These are phyloP conservation scores for Drosophila parvula DNA, from an alignment of 1,140 invertebrate genomes.

Conservation along the genomic window DNA sequence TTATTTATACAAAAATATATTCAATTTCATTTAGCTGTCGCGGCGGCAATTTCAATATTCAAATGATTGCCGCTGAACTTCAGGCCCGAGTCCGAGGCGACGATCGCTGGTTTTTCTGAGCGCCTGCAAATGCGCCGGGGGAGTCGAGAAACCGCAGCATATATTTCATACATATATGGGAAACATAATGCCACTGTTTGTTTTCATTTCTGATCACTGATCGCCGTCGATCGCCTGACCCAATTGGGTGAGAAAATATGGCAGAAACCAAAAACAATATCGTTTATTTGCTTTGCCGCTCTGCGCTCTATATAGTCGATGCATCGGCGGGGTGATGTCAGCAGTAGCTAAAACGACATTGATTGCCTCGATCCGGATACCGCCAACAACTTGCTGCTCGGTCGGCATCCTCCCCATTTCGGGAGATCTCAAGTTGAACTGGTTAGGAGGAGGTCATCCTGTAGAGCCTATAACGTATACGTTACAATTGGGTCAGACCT, in stretches of 20 bases:
- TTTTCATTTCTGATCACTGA: constrained; percentile 42
- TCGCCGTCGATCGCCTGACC: constrained; percentile 51
- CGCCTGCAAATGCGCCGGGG: constrained; percentile 59
- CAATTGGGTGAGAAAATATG: constrained; percentile 52
- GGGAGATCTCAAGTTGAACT: constrained; percentile 23
- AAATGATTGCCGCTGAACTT: constrained; percentile 62
- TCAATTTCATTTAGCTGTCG: constrained; percentile 73
- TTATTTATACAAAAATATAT: constrained; percentile 81
- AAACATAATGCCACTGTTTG: constrained; percentile 47
- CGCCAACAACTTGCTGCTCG: constrained; percentile 19
- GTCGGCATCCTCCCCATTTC: constrained; percentile 30
- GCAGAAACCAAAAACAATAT: constrained; percentile 50
- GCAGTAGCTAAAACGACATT: constrained; percentile 21
- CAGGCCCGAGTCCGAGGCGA: constrained; percentile 41
- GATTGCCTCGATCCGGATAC: constrained; percentile 11
- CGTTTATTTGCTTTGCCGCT: constrained; percentile 51
- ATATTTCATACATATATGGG: constrained; percentile 18
- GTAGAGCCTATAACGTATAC: constrained; percentile 16
- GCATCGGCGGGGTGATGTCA: constrained; percentile 63
- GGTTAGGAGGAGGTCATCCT: constrained; percentile 19
- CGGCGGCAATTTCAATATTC: constrained; percentile 72
- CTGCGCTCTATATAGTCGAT: constrained; percentile 33
- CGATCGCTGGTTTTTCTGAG: constrained; percentile 53
- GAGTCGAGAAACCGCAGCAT: constrained; percentile 24
- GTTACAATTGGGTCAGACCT: constrained; percentile 46